Evolutionary conservation across 2,797 vertebrate genomes (phyloP), one percentile per base, ranked within the genome.

Genomic region (Carapus acus): DNA sequence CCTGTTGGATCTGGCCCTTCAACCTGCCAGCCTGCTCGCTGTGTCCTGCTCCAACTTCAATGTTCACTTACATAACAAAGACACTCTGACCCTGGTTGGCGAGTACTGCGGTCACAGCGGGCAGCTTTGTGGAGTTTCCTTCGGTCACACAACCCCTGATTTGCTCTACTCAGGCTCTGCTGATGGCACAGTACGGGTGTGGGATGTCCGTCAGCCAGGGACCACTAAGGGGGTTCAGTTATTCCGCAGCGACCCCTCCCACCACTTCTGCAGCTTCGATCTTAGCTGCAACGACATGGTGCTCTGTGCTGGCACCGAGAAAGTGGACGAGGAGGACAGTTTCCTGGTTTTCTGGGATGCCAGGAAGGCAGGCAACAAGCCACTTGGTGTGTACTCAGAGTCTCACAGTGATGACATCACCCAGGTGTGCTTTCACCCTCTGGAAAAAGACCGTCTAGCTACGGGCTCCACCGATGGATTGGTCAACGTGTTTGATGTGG

Each of bases 401-500:
- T 93, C 93, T 2, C 95, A 98, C 70, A 93, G 89, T 20, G 92
- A 98, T 66, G 95, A 98, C 66, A 59, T 98, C 83, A 98, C 95
- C 14, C 86, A 89, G 55, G 87, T 98, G 29, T 46, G 88, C 49
- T 98, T 98, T 71, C 95, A 98, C 67, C 94, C 95, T 7, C 8
- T 9, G 0, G 57, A 91, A 42, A 85, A 88, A 8, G 91, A 89
- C 76, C 82, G 91, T 16, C 22, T 96, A 9, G 85, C 88, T 2
- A 91, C 93, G 0, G 88, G 94, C 23, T 93, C 92, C 31, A 91
- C 91, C 0, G 95, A 98, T 22, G 95, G 96, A 7, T 83, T 98
- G 1, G 94, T 97, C 4, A 98, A 98, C 0, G 85, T 94, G 23
- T 97, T 94, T 0, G 92, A 98, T 76, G 82, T 98, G 54, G 89